These are phyloP conservation scores for Tipula helvola DNA, from an alignment of 2,888 invertebrate species.

Conservation along the genomic window DNA sequence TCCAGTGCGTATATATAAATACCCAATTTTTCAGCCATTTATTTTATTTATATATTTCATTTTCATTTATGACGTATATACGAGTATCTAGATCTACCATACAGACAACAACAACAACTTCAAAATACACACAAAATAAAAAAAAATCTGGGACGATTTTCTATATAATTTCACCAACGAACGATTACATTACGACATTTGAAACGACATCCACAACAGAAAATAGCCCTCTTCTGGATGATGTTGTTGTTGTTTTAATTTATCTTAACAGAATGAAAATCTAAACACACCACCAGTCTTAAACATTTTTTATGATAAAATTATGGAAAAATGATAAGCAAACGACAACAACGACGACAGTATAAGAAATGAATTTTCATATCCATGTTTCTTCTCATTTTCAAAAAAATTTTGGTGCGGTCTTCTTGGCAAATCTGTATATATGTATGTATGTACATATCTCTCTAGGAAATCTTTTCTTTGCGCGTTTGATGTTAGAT, in stretches of 20 bases:
- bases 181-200: neutral
- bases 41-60: neutral
- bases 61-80: neutral
- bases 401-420: neutral
- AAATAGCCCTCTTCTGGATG: neutral
- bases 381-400: neutral
- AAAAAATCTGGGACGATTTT: neutral
- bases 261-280: neutral
- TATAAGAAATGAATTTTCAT: slow-evolving; percentile 4
- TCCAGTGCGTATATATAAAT: neutral
- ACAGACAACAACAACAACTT: neutral
- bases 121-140: neutral
- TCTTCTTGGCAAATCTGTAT: neutral
- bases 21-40: neutral
- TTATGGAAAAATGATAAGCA: neutral
- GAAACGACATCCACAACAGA: neutral
- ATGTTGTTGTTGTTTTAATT: neutral
- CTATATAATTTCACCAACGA: neutral
- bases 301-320: slow-evolving; percentile 1
- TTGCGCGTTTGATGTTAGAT: neutral
- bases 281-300: slow-evolving; percentile 4
- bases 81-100: neutral
- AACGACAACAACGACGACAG: neutral
- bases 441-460: neutral
- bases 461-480: neutral